A percentile compares a stretch with the other conserved stretches of the same genome.
Conservation (phyloP, 1,140 invertebrate species). For the Micrasema longulum region DNA sequence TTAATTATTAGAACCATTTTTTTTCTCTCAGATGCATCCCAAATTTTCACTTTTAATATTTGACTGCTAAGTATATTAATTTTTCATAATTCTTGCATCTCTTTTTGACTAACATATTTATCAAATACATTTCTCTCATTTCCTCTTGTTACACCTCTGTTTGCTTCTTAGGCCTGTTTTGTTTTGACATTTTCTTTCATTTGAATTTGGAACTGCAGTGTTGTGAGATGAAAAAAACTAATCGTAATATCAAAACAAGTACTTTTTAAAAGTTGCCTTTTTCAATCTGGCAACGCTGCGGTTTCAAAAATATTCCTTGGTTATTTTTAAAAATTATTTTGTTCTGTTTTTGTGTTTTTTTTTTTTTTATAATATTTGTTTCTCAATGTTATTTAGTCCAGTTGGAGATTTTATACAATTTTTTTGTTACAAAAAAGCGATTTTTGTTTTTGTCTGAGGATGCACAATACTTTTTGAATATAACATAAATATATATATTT, state of each 20-base stretch:
- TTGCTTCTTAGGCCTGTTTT: constrained; percentile 20
- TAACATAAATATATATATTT: neutral
- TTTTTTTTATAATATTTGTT: neutral
- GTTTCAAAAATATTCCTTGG: constrained; percentile 10
- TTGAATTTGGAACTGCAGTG: constrained; percentile 22
- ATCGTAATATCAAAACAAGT: neutral
- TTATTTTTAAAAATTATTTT: constrained; percentile 39
- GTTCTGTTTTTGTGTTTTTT: constrained; percentile 34
- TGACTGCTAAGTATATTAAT: neutral
- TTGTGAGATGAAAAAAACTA: neutral
- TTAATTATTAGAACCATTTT: too few species aligned
- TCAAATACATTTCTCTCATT: neutral
- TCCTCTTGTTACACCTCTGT: neutral
- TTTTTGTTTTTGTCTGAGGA: constrained; percentile 48
- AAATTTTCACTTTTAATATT: too few species aligned
- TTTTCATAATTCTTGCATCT: constrained; percentile 5
- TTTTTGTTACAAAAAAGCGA: constrained; percentile 18
- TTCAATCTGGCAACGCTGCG: constrained; percentile 2
- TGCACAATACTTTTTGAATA: constrained; percentile 50
- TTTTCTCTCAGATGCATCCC: too few species aligned
- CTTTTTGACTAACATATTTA: constrained; percentile 17
- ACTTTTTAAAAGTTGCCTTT: neutral
- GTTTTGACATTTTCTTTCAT: neutral
- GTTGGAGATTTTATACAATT: constrained; percentile 36
- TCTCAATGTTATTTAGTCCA: constrained; percentile 46